phyloP scores from a whole-genome alignment of 2,113 vertebrate species.

The Aspidoscelis tigris region DNA sequence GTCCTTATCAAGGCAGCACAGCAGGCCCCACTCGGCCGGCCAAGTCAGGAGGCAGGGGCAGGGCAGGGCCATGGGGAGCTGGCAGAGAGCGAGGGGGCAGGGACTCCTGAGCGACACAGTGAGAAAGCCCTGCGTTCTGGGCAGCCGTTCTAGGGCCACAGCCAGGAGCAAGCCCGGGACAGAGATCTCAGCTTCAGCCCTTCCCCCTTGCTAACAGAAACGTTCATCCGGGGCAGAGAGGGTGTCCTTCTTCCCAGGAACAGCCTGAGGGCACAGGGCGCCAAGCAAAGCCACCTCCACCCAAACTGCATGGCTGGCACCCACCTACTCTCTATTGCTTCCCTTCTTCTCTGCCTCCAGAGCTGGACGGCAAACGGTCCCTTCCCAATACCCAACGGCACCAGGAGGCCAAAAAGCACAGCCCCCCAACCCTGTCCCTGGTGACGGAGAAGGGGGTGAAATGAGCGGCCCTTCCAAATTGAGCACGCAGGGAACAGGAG shows the following conservation, averaged over 20 bases:
- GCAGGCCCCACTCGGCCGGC: constrained; percentile 70
- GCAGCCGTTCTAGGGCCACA: too few species aligned
- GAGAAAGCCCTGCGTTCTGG: not conserved
- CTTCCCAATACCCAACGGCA: too few species aligned
- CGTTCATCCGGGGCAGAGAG: too few species aligned
- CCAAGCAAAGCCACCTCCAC: too few species aligned
- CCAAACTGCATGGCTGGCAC: too few species aligned
- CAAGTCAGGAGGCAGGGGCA: constrained; percentile 71
- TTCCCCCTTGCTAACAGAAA: too few species aligned
- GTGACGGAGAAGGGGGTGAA: not conserved
- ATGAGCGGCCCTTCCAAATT: not conserved
- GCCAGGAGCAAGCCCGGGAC: too few species aligned
- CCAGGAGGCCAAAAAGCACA: not conserved
- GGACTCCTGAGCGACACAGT: constrained; percentile 28
- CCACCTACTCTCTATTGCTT: not conserved
- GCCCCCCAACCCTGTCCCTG: not conserved
- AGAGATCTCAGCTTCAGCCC: too few species aligned
- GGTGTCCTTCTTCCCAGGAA: too few species aligned
- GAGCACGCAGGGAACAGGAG: not conserved
- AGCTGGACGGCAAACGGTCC: too few species aligned
- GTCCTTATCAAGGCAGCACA: constrained; percentile 75
- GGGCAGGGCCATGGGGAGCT: constrained; percentile 60
- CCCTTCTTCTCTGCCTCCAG: not conserved
- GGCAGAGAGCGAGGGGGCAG: constrained; percentile 54
- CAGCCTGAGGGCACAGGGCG: too few species aligned